phyloP scores from a whole-genome alignment of 2,797 vertebrate genomes.

The Enoplosus armatus region DNA sequence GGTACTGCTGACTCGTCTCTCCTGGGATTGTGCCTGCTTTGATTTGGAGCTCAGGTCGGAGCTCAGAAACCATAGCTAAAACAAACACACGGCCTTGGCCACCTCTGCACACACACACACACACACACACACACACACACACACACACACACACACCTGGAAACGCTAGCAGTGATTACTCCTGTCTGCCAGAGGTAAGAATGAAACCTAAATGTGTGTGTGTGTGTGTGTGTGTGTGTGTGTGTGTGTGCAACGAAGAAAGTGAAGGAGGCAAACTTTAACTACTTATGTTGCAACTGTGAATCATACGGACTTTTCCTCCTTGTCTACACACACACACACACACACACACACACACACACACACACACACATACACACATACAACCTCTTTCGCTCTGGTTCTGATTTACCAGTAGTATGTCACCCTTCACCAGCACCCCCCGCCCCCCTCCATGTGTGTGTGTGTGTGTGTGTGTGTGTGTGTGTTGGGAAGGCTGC shows the following conservation, averaged over 20 bases:
- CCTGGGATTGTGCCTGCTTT: constrained; percentile 77
- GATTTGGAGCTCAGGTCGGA: constrained; percentile 75
- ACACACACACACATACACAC: too few species aligned
- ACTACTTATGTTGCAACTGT: constrained; percentile 53
- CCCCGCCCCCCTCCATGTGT: constrained; percentile 15
- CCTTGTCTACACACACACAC: constrained; percentile 19
- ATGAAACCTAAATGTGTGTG: constrained; percentile 30
- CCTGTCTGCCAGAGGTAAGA: constrained; percentile 42
- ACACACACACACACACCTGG: constrained; percentile 52
- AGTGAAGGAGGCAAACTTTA: constrained; percentile 54
- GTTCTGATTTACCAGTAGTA: constrained; percentile 82
- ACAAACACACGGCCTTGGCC: constrained; percentile 76
- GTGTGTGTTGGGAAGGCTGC: constrained; percentile 66
- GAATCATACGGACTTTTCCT: constrained; percentile 45
- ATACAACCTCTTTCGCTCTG: constrained; percentile 64
- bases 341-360: constrained; percentile 19
- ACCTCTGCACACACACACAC: constrained; percentile 38
- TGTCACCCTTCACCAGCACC: constrained; percentile 72
- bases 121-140: constrained; percentile 22
- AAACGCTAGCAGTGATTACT: constrained; percentile 66
- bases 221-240: constrained; percentile 9
- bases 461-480: constrained; percentile 57
- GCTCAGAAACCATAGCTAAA: constrained; percentile 85
- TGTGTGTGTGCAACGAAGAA: constrained; percentile 48
- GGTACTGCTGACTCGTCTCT: constrained; percentile 83